Evolutionary conservation across 2,113 vertebrate genomes (phyloP).

Genomic region (Oxyura jamaicensis): DNA sequence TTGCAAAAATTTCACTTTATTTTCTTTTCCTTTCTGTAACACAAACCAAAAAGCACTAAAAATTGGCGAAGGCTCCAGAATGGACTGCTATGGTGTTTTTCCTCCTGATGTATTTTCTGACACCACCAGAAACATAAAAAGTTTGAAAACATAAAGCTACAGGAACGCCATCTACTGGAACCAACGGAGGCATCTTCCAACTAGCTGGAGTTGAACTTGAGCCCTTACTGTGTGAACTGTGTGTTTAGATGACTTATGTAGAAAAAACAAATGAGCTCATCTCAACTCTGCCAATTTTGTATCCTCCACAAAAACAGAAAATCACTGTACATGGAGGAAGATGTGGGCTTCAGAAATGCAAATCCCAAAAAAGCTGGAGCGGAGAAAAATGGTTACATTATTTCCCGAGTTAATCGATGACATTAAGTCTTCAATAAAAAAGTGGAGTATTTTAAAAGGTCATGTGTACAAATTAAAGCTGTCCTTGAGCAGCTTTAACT

Average conservation of each 20-base stretch:
- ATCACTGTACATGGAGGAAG: neutral
- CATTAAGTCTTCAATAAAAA: neutral
- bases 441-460: conserved; percentile 4
- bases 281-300: neutral
- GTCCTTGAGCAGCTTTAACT: conserved; percentile 67
- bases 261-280: neutral
- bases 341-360: neutral
- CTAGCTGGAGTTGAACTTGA: neutral
- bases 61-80: neutral
- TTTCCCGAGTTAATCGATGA: neutral
- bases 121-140: neutral
- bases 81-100: neutral
- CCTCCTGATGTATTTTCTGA: neutral
- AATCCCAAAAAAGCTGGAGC: neutral
- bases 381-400: neutral
- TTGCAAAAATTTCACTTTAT: neutral
- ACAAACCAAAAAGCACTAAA: neutral
- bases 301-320: neutral
- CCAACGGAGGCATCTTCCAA: neutral
- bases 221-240: neutral
- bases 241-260: neutral
- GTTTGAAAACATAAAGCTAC: conserved; percentile 16
- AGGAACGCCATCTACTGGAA: conserved; percentile 48
- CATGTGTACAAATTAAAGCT: conserved; percentile 55
- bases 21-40: neutral